These are phyloP conservation scores for Ornithoptera alexandrae DNA, from an alignment of 2,888 invertebrate species.

Conservation along the genomic window DNA sequence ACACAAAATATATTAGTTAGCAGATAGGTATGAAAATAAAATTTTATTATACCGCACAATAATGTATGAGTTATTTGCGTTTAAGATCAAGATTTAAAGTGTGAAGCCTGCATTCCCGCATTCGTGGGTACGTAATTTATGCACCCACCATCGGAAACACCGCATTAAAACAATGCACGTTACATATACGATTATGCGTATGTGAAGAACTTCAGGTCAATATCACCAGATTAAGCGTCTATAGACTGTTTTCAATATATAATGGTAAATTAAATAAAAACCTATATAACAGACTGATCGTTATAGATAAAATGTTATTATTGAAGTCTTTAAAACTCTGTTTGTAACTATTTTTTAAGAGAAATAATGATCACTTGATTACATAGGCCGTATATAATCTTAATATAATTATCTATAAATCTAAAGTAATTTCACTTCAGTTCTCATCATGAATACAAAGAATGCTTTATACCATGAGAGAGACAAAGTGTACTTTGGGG, in stretches of 20 bases:
- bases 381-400: too few relatives aligned
- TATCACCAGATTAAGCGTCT: neutral
- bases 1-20: too few relatives aligned
- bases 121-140: neutral
- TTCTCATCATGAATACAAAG: too few relatives aligned
- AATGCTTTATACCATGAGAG: too few relatives aligned
- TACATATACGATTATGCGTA: neutral
- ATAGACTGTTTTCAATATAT: neutral
- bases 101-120: conserved; percentile 1
- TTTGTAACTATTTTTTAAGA: too few relatives aligned
- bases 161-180: neutral
- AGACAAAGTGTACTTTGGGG: too few relatives aligned
- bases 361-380: too few relatives aligned
- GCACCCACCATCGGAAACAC: neutral
- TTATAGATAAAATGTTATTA: too few relatives aligned
- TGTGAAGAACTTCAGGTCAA: neutral
- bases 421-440: too few relatives aligned
- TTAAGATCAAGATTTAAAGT: conserved; percentile 5
- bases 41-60: neutral
- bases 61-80: neutral
- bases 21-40: neutral
- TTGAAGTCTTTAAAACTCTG: too few relatives aligned
- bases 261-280: neutral
- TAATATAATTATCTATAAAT: too few relatives aligned
- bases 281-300: neutral